Evolutionary conservation across 2,797 vertebrate species (phyloP), one percentile per base, ranked within the genome.

Genomic region (Pangasius krempfi): DNA sequence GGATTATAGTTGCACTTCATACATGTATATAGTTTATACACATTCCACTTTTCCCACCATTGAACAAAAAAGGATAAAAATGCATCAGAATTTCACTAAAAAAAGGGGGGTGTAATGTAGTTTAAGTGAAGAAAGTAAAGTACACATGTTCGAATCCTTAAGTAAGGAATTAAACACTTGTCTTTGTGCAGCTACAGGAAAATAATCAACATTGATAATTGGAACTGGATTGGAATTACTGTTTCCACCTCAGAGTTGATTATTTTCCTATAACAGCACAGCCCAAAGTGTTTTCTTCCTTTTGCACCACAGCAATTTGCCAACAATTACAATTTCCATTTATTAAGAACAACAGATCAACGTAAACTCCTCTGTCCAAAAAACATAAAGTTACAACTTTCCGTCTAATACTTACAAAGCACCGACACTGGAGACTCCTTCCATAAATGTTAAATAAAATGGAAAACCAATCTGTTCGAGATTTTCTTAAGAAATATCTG

Each of bases 341-440:
- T 47, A 47, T 47, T 47, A 47, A 9, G 47, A 47, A 73, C 40
- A 14, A 14, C 4, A 50, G 22, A 37, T 16, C n/a, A 56, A 6
- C 1, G 8, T 44, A 27, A 73, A 22, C 20, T 25, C 3, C 4
- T 10, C 20, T 44, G 20, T 7, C 40, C 40, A 16, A 25, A 76
- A 50, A 73, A 47, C 3, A 4, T 3, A 72, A 25, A 16, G 5
- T 9, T 5, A 52, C 2, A 78, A 25, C 76, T 78, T 78, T 8
- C 9, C 30, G 14, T 70, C 33, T 10, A 40, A 6, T 22, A 18
- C 2, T 44, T 9, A 18, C 76, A 16, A 30, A 30, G 50, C 37
- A 40, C 33, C 1, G 79, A 16, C 10, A 82, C 80, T 62, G 80
- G 80, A 82, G 37, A 82, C 56, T 82, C 56, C 56, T 82, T 60